Percentiles rank a stretch among this genome's conserved stretches.
Evolutionary conservation across 64 coral and sea anemone genomes (phyloP).

Genomic region (Montipora cactus): DNA sequence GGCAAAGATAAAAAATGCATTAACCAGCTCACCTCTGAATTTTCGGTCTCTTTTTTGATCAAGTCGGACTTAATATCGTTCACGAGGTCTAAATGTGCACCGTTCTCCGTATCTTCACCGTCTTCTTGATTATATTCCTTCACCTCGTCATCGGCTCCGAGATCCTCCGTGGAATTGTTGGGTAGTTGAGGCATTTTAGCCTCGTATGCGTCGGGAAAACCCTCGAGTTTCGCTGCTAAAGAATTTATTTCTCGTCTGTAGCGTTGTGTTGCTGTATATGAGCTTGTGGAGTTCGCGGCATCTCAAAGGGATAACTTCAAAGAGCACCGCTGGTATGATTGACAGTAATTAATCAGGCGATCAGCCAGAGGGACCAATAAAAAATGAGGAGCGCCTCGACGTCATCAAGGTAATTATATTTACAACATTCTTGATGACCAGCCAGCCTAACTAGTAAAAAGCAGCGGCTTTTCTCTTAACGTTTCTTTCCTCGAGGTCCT

Average conservation of each 20-base stretch:
- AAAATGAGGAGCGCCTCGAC: conserved; percentile 18
- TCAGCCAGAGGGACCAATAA: conserved; percentile 72
- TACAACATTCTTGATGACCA: conserved; percentile 61
- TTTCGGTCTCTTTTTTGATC: conserved; percentile 99
- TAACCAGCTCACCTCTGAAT: conserved; percentile 61
- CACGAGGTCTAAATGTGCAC: conserved; percentile 93
- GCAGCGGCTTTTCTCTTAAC: conserved; percentile 17
- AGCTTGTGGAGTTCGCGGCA: conserved; percentile 76
- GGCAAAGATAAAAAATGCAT: background rate
- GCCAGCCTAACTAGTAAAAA: conserved; percentile 46
- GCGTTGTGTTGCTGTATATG: conserved; percentile 76
- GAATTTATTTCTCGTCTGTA: conserved; percentile 51
- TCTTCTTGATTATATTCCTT: conserved; percentile 97
- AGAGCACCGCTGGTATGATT: conserved; percentile 61
- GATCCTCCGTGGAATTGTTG: conserved; percentile 88
- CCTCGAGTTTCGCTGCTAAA: conserved; percentile 33
- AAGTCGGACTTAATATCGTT: conserved; percentile 99
- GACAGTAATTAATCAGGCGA: conserved; percentile 87
- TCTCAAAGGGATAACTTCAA: conserved; percentile 77
- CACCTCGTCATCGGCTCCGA: conserved; percentile 94
- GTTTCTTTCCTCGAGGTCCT: background rate
- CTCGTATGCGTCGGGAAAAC: conserved; percentile 53
- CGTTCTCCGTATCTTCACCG: conserved; percentile 88
- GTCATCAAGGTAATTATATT: conserved; percentile 59
- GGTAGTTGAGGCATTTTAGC: conserved; percentile 98